These are phyloP conservation scores for Ctenoplectra terminalis DNA, from an alignment of 1,140 invertebrate species.

Conservation along the genomic window DNA sequence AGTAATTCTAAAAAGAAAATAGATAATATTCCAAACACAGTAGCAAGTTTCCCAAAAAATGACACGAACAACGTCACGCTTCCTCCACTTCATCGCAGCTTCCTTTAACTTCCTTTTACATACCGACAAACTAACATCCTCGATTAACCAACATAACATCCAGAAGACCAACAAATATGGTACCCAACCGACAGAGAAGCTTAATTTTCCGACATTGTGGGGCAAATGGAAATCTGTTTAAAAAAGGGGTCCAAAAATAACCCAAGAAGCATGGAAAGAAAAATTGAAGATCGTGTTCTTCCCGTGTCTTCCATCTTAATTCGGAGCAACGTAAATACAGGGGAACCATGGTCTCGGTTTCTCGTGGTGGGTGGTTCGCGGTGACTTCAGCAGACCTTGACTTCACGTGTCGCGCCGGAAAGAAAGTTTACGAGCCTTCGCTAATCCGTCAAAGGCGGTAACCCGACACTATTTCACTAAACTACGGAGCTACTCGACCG, in stretches of 20 bases:
- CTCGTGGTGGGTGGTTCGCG: slow-evolving; percentile 61
- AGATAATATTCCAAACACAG: neutral
- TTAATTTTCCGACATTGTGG: too few species aligned
- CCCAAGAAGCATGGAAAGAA: neutral
- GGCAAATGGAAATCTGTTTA: neutral
- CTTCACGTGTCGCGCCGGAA: slow-evolving; percentile 60
- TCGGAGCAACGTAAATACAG: slow-evolving; percentile 38
- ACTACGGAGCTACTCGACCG: slow-evolving; percentile 25
- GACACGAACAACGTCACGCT: too few species aligned
- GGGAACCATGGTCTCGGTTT: neutral
- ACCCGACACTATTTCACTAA: slow-evolving; percentile 63
- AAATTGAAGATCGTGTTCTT: neutral
- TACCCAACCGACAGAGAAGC: neutral
- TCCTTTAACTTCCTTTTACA: neutral
- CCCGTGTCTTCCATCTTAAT: slow-evolving; percentile 1
- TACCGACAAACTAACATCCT: neutral
- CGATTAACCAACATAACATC: neutral
- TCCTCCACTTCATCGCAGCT: neutral
- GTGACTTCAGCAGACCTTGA: slow-evolving; percentile 63
- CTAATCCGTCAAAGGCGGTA: slow-evolving; percentile 69
- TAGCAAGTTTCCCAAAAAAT: neutral
- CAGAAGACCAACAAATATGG: slow-evolving; percentile 14
- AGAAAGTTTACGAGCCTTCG: slow-evolving; percentile 64
- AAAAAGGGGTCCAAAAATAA: neutral
- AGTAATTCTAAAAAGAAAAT: too few species aligned